Evolutionary conservation across 2,888 invertebrate genomes (phyloP).

Genomic region (Scelioninae gen. 2): DNA sequence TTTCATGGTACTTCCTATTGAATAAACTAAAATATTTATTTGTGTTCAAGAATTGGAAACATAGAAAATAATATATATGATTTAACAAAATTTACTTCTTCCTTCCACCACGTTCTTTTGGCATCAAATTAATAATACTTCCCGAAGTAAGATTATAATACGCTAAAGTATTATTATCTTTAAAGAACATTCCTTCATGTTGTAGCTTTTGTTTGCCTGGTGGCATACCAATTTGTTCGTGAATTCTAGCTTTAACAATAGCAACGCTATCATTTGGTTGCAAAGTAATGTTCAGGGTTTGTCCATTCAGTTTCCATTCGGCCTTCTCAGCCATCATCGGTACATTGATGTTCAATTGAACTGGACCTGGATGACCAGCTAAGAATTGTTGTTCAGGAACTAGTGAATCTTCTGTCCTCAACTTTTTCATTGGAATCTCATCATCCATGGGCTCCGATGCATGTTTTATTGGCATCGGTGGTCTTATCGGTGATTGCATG

Average conservation of each 20-base stretch:
- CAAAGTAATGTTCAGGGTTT: slow-evolving; percentile 86
- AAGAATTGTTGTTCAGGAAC: slow-evolving; percentile 92
- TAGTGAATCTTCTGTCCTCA: slow-evolving; percentile 93
- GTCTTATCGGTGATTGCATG: slow-evolving; percentile 73
- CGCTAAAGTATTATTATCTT: slow-evolving; percentile 95
- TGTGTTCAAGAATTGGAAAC: too few relatives aligned
- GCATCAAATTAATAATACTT: slow-evolving; percentile 89
- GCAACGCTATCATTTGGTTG: slow-evolving; percentile 87
- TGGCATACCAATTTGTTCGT: slow-evolving; percentile 93
- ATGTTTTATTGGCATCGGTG: slow-evolving; percentile 75
- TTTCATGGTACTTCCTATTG: too few relatives aligned
- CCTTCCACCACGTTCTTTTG: slow-evolving; percentile 98
- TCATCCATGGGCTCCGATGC: slow-evolving; percentile 80
- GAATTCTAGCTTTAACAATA: slow-evolving; percentile 90
- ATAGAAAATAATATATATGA: too few relatives aligned
- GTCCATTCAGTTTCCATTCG: slow-evolving; percentile 97
- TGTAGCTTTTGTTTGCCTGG: slow-evolving; percentile 98
- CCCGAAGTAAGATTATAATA: slow-evolving; percentile 96
- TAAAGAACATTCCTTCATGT: slow-evolving; percentile 98
- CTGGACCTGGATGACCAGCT: slow-evolving; percentile 84
- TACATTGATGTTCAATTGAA: slow-evolving; percentile 87
- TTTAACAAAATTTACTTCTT: slow-evolving; percentile 97
- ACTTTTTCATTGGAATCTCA: slow-evolving; percentile 91
- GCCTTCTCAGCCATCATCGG: slow-evolving; percentile 91
- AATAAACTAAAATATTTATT: too few relatives aligned